phyloP scores from a whole-genome alignment of 2,888 invertebrate genomes.

The Uropetala carovei region DNA sequence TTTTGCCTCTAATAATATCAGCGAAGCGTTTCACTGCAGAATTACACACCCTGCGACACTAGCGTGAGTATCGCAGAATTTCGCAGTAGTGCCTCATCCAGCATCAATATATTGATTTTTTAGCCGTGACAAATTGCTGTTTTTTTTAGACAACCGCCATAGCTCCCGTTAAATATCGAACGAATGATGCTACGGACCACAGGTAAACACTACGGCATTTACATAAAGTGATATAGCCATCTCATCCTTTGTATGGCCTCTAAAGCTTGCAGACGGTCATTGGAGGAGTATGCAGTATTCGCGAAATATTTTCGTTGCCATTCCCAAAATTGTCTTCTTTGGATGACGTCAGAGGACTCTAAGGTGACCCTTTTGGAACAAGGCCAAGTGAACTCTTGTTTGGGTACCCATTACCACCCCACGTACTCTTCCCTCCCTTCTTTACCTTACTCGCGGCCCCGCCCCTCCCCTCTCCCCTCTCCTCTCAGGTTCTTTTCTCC shows the following conservation, averaged over 20 bases:
- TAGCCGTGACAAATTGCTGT: constrained; percentile 40
- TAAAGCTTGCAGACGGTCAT: not conserved
- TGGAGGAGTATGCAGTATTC: not conserved
- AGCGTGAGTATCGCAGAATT: not conserved
- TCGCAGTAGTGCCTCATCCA: not conserved
- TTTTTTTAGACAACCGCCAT: not conserved
- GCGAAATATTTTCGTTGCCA: not conserved
- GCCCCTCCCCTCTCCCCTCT: not conserved
- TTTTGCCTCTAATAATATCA: too few relatives aligned
- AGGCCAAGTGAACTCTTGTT: constrained; percentile 2
- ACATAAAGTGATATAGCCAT: not conserved
- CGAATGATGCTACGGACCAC: not conserved
- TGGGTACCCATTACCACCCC: not conserved
- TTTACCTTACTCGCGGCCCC: not conserved
- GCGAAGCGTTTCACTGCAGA: too few relatives aligned
- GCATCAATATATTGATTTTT: constrained; percentile 50
- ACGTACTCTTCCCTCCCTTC: not conserved
- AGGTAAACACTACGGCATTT: not conserved
- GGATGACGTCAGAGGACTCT: constrained; percentile 27
- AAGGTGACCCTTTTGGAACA: constrained; percentile 8
- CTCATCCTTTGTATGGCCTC: not conserved
- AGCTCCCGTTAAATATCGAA: not conserved
- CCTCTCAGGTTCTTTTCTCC: not conserved
- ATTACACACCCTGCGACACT: too few relatives aligned
- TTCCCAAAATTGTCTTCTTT: constrained; percentile 21